These are phyloP conservation scores for Physeter macrocephalus DNA, from an alignment of 2,113 vertebrate species.

Conservation along the genomic window DNA sequence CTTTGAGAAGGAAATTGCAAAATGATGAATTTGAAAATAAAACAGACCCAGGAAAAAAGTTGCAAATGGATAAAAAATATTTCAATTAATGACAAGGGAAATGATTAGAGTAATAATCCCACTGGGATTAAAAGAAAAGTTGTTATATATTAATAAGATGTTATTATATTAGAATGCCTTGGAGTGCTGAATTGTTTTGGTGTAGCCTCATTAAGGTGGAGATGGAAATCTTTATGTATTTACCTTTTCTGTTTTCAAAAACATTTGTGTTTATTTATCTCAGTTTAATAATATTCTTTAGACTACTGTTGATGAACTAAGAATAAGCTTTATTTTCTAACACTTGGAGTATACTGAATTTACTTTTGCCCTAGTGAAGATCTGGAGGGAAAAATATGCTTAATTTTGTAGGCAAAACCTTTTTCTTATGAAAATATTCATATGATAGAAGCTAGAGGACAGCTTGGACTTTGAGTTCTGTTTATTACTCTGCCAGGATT, in stretches of 20 bases:
- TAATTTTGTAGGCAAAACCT: neutral
- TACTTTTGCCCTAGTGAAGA: neutral
- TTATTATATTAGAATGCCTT: neutral
- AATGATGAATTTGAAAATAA: constrained; percentile 37
- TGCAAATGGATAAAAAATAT: constrained; percentile 19
- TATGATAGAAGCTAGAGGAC: neutral
- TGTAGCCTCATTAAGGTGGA: neutral
- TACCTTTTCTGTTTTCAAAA: constrained; percentile 19
- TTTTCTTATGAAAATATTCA: neutral
- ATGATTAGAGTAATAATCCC: neutral
- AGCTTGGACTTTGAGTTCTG: neutral
- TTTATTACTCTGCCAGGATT: neutral
- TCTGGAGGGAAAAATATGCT: neutral
- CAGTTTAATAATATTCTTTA: neutral
- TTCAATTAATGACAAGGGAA: constrained; percentile 39
- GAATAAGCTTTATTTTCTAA: constrained; percentile 1
- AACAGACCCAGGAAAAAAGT: constrained; percentile 16
- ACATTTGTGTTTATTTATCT: neutral
- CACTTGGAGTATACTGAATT: neutral
- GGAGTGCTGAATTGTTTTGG: neutral
- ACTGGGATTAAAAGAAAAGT: neutral
- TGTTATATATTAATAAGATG: neutral
- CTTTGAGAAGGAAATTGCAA: neutral
- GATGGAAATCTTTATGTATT: neutral
- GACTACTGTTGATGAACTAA: neutral